These are phyloP conservation scores for Tachuris rubrigastra DNA, from an alignment of 2,113 vertebrate species.

Conservation along the genomic window DNA sequence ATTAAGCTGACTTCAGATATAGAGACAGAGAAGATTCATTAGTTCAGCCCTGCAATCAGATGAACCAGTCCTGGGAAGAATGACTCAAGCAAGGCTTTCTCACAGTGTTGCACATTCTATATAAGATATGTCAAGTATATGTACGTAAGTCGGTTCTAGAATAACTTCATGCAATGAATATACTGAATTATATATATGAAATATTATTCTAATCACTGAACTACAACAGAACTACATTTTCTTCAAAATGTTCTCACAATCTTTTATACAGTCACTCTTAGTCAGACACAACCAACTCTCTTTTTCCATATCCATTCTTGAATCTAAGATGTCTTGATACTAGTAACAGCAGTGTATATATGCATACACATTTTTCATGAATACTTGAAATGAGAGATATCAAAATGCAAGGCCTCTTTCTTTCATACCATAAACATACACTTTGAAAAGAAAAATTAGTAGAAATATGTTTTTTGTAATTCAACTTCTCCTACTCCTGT, in stretches of 20 bases:
- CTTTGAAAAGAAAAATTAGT: background rate
- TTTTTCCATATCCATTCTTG: background rate
- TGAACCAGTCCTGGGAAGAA: background rate
- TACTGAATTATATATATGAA: background rate
- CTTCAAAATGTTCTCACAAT: background rate
- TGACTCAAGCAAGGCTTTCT: background rate
- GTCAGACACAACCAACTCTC: background rate
- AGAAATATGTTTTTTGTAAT: background rate
- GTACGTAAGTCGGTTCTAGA: background rate
- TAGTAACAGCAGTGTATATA: background rate
- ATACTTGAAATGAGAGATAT: background rate
- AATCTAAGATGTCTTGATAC: background rate
- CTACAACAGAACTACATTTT: background rate
- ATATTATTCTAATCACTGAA: background rate
- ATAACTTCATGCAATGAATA: background rate
- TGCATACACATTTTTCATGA: background rate
- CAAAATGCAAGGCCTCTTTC: background rate
- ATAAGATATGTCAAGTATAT: background rate
- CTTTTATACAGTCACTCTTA: background rate
- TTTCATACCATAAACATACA: background rate
- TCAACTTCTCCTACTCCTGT: background rate
- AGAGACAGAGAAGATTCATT: background rate
- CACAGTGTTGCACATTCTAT: background rate
- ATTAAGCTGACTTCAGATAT: background rate
- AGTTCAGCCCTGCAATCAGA: background rate